phyloP scores from a whole-genome alignment of 2,888 invertebrate species.

The Agrochola circellaris region DNA sequence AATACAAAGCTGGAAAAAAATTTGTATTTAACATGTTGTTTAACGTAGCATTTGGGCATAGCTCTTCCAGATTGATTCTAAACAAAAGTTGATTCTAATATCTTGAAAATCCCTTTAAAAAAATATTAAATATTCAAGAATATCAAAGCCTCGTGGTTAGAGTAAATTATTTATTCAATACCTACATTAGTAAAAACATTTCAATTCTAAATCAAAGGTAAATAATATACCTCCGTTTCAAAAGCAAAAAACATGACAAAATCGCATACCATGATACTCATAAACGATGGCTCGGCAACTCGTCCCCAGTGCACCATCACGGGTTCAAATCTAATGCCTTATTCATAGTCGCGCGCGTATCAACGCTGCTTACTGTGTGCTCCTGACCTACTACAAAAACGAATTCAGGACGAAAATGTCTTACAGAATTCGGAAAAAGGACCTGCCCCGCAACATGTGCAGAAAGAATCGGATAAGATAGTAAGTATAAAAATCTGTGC shows the following conservation, averaged over 20 bases:
- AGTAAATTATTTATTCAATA: neutral
- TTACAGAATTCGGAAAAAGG: neutral
- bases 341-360: conserved; percentile 56
- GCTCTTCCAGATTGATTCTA: neutral
- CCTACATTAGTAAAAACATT: neutral
- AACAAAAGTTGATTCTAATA: neutral
- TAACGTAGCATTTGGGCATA: neutral
- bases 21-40: neutral
- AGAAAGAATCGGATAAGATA: neutral
- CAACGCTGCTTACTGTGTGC: conserved; percentile 21
- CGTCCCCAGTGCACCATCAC: conserved; percentile 61
- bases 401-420: conserved; percentile 5
- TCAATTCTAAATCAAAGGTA: conserved; percentile 9
- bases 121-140: too few relatives aligned
- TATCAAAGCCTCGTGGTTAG: neutral
- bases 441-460: neutral
- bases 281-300: conserved; percentile 50
- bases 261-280: conserved; percentile 31
- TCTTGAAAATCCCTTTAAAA: neutral
- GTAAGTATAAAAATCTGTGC: neutral
- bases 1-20: neutral
- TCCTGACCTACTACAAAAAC: conserved; percentile 55
- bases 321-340: conserved; percentile 54
- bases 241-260: conserved; percentile 38
- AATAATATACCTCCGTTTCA: neutral